A percentile compares a stretch with the other conserved stretches of the same genome.
phyloP scores from a whole-genome alignment of 1,140 invertebrate species.

The Brachionus rubens region DNA sequence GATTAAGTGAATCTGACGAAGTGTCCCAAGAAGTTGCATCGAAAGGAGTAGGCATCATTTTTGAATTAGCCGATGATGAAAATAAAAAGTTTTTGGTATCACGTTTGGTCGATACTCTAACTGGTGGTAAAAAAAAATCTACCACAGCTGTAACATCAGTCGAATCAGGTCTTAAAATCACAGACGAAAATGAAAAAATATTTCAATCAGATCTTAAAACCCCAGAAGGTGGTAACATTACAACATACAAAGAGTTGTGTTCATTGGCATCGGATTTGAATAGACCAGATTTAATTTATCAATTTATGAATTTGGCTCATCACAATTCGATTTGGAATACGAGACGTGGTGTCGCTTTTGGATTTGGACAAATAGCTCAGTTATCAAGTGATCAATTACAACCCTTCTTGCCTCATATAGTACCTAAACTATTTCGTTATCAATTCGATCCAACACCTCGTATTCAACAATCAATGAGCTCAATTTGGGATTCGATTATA shows the following conservation, averaged over 20 bases:
- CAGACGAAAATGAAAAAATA: constrained; percentile 27
- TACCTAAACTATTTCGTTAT: constrained; percentile 79
- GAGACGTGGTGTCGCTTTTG: constrained; percentile 59
- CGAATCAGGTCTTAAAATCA: constrained; percentile 44
- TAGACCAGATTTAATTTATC: constrained; percentile 81
- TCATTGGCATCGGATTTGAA: constrained; percentile 85
- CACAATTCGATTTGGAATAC: constrained; percentile 90
- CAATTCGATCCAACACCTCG: constrained; percentile 83
- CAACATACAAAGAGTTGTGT: constrained; percentile 89
- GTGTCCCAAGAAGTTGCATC: constrained; percentile 85
- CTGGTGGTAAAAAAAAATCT: constrained; percentile 67
- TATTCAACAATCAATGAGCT: constrained; percentile 82
- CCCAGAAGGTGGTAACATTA: constrained; percentile 78
- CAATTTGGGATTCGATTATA: constrained; percentile 84
- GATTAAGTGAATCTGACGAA: constrained; percentile 80
- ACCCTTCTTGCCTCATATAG: constrained; percentile 75
- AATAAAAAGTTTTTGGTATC: constrained; percentile 71
- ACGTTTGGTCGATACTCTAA: constrained; percentile 75
- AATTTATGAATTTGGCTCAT: constrained; percentile 89
- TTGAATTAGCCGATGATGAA: constrained; percentile 72
- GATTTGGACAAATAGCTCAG: constrained; percentile 50
- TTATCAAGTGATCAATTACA: constrained; percentile 68
- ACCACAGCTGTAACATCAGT: neutral
- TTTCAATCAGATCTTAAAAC: constrained; percentile 61
- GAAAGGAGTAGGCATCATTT: constrained; percentile 81